A percentile compares a stretch with the other conserved stretches of the same genome.
These are phyloP conservation scores for Chloebia gouldiae DNA, from an alignment of 2,113 vertebrate species.

Conservation along the genomic window DNA sequence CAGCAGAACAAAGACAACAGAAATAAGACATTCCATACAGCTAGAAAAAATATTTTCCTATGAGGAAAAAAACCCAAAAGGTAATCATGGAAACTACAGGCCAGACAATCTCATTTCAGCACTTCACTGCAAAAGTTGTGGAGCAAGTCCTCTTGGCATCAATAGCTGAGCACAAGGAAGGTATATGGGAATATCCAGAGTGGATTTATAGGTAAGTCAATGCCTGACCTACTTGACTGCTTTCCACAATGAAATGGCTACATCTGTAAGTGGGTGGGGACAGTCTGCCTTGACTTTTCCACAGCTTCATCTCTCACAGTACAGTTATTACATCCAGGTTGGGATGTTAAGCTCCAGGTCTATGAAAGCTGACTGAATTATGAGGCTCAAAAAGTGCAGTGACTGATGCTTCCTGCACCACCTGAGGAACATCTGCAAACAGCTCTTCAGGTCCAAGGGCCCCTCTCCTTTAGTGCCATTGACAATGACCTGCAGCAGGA, in stretches of 20 bases:
- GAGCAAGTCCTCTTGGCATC: neutral
- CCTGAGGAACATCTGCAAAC: neutral
- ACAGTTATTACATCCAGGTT: neutral
- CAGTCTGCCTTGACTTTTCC: neutral
- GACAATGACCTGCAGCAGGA: neutral
- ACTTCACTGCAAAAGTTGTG: neutral
- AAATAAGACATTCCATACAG: neutral
- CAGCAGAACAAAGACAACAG: neutral
- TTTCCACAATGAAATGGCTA: neutral
- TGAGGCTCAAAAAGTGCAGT: neutral
- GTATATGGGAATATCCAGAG: neutral
- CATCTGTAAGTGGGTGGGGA: neutral
- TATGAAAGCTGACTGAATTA: neutral
- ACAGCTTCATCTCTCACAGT: neutral
- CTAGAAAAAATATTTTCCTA: neutral
- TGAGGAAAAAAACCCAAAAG: neutral
- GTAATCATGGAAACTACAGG: neutral
- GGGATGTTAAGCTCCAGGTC: neutral
- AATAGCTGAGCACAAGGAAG: neutral
- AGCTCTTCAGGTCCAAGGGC: neutral
- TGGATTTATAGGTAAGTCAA: neutral
- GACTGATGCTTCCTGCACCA: neutral
- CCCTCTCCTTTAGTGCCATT: neutral
- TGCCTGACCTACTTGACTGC: neutral
- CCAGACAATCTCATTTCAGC: neutral